phyloP scores from a whole-genome alignment of 2,888 invertebrate genomes.

The Ferdinandea cuprea region DNA sequence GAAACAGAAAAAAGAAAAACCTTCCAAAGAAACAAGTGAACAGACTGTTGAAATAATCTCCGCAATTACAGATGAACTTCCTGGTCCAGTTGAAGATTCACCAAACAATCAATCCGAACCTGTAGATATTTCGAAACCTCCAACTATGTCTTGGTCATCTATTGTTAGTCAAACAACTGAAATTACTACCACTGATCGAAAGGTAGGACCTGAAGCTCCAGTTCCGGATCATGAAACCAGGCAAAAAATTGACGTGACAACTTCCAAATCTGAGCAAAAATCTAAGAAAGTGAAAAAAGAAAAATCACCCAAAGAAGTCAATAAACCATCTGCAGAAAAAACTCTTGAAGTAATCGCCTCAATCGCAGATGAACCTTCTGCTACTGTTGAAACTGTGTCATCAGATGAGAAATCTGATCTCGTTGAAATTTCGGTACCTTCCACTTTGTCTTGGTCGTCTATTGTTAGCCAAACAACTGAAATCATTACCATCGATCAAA shows the following conservation, averaged over 20 bases:
- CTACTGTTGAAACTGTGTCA: neutral
- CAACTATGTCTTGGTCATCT: conserved; percentile 4
- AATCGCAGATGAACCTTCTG: neutral
- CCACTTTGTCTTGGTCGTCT: conserved; percentile 24
- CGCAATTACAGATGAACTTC: neutral
- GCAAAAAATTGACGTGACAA: neutral
- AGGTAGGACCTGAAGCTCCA: neutral
- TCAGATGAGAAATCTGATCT: neutral
- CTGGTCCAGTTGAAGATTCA: neutral
- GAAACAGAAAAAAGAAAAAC: neutral
- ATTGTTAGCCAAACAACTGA: conserved; percentile 76
- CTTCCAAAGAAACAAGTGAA: neutral
- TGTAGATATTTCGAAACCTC: neutral
- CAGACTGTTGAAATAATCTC: neutral
- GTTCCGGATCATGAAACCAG: neutral
- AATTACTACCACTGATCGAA: conserved; percentile 76
- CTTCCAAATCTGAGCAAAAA: neutral
- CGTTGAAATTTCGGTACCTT: neutral
- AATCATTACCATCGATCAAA: conserved; percentile 59
- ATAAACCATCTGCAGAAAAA: neutral
- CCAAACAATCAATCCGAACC: neutral
- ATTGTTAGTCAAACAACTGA: conserved; percentile 76
- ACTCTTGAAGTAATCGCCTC: neutral
- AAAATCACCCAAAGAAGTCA: neutral
- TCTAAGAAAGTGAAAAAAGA: neutral